Conservation (phyloP, 2,113 vertebrate genomes). For the Nymphicus hollandicus region DNA sequence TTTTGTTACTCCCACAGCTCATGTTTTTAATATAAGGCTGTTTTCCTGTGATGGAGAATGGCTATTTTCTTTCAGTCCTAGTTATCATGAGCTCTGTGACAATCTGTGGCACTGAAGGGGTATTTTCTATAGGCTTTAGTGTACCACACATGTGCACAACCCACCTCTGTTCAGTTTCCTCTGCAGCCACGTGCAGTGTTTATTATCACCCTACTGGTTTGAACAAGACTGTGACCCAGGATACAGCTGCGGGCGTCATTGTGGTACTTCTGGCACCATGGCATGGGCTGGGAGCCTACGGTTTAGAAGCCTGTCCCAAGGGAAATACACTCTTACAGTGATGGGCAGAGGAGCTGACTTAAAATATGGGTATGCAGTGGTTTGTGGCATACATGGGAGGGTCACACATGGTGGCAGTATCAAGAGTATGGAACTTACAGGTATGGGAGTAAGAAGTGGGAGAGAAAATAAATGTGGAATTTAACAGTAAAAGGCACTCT, state of each 20-base stretch:
- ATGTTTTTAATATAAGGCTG: background rate
- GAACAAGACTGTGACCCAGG: background rate
- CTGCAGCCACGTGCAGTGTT: background rate
- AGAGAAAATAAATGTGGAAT: background rate
- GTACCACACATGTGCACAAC: background rate
- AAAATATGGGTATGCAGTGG: accelerated
- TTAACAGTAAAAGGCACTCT: background rate
- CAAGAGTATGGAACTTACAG: background rate
- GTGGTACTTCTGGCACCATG: background rate
- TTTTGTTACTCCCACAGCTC: background rate
- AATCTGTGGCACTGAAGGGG: background rate
- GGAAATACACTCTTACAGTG: background rate
- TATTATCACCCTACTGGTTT: background rate
- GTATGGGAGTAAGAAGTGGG: background rate
- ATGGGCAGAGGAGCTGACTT: background rate
- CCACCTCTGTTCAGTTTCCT: background rate
- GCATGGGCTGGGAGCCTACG: background rate
- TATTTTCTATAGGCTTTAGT: background rate
- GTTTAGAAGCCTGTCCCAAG: background rate
- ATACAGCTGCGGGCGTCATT: background rate
- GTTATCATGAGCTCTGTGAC: background rate
- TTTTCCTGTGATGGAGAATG: background rate
- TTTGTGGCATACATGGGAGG: background rate
- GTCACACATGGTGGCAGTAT: accelerated
- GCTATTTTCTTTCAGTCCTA: background rate